Evolutionary conservation across 30 jellyfish, hydroid and myxozoan species (phyloP).

Genomic region (Aurelia aurita): DNA sequence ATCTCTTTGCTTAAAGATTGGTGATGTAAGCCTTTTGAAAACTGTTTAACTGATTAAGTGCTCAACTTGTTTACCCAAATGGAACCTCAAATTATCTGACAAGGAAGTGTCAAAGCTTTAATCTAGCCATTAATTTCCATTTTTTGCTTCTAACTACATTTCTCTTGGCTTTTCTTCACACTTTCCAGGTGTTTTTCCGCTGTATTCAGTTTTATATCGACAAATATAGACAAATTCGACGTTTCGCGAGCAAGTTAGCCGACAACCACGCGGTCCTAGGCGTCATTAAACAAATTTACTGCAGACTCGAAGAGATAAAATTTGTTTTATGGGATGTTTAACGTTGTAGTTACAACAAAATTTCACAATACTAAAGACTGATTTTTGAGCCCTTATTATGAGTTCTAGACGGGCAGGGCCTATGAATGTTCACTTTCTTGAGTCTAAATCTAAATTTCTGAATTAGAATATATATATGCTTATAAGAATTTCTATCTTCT

Average conservation of each 20-base stretch:
- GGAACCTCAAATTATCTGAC: neutral
- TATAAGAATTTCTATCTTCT: too few relatives aligned
- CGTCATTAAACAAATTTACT: slow-evolving; percentile 25
- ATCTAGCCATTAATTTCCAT: neutral
- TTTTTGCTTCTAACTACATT: neutral
- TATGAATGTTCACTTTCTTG: too few relatives aligned
- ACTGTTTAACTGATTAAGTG: neutral
- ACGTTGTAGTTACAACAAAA: too few relatives aligned
- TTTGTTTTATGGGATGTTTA: too few relatives aligned
- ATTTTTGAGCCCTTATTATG: too few relatives aligned
- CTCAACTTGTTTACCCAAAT: slow-evolving; percentile 2
- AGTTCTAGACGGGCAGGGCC: too few relatives aligned
- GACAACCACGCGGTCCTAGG: slow-evolving; percentile 36
- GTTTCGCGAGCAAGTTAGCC: neutral
- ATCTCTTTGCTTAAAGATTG: neutral
- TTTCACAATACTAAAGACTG: too few relatives aligned
- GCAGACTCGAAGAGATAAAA: slow-evolving; percentile 3
- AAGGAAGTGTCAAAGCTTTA: slow-evolving; percentile 32
- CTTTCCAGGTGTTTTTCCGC: slow-evolving; percentile 45
- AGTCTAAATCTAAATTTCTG: too few relatives aligned
- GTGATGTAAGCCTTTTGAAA: neutral
- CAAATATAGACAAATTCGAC: slow-evolving; percentile 4
- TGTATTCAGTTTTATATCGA: neutral
- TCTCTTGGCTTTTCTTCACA: neutral
- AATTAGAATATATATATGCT: too few relatives aligned